Base-by-base conservation (phyloP, 1,140 invertebrate genomes). In the Hydropsyche tenuis region DNA sequence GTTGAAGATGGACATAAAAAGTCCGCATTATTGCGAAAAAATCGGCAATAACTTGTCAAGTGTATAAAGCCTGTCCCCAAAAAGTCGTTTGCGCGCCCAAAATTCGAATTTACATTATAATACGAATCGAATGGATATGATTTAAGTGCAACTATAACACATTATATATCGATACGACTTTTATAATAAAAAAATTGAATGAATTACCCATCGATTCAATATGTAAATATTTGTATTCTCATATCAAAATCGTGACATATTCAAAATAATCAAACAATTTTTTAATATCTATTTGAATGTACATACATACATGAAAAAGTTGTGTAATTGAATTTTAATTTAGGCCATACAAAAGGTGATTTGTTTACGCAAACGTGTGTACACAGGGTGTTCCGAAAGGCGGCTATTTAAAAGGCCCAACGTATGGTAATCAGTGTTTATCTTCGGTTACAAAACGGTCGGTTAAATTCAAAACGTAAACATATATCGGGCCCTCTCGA, bases 391-490 rank as follows among this genome's bases (percentile, higher is more conserved):
- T 53, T 9, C 48, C 16, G 16, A 53, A 53, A 46, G 45, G 45
- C 2, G 18, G 2, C 45, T 46, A 46, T 46, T 46, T 46, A 46
- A n/a, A 37, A 53, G 48, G 16, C 48, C 48, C 27, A 12, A 16
- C 68, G 48, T 70, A 70, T 70, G 68, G 1, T 37, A 70, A 70
- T 70, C 51, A 56, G 12, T 70, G 48, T 70, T 70, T 70, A 60
- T 56, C 68, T 70, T 70, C 68, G 51, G 68, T 70, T 70, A 70
- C 68, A 70, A 70, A 70, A 70, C 68, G 68, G 68, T 70, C 68
- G 68, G 68, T 56, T 70, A 70, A 70, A 70, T 70, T 70, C 68
- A 70, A 70, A 70, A 70, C 48, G 68, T 45, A 70, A 70, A 70
- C 68, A 70, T 45, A 48, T 25, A 18, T 48, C n/a, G n/a, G n/a